phyloP scores from a whole-genome alignment of 2,113 vertebrate species.

The Sceloporus tristichus region DNA sequence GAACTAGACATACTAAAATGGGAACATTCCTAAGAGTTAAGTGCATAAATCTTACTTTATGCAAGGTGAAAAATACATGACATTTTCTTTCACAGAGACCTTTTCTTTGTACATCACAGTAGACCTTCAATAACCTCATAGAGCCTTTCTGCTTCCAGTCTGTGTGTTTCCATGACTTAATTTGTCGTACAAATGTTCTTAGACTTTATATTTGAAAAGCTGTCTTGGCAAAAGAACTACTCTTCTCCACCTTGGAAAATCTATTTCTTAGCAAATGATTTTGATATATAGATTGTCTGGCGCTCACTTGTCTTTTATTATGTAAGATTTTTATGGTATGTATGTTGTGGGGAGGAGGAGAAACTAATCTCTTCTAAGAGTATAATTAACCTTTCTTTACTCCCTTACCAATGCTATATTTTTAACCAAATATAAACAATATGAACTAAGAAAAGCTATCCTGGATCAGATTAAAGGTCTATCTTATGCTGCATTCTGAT shows the following conservation, averaged over 20 bases:
- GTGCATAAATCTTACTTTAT: conserved; percentile 26
- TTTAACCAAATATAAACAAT: no score
- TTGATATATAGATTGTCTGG: conserved; percentile 2
- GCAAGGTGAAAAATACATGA: neutral
- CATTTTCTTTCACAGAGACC: neutral
- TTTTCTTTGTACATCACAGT: neutral
- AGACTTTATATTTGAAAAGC: conserved; percentile 6
- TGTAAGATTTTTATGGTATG: neutral
- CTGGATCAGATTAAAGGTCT: no score
- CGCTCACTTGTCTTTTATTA: neutral
- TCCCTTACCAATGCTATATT: neutral
- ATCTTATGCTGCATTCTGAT: no score
- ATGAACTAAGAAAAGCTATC: no score
- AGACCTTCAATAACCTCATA: neutral
- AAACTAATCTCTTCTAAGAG: neutral
- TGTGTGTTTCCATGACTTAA: conserved; percentile 6
- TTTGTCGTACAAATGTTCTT: neutral
- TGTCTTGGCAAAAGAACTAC: neutral
- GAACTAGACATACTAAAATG: conserved; percentile 13
- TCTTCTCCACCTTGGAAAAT: neutral
- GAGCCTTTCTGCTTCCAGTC: neutral
- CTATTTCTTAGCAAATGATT: conserved; percentile 38
- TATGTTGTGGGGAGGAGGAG: neutral
- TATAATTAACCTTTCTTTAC: neutral
- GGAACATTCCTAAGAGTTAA: conserved; percentile 44